Evolutionary conservation across 2,113 vertebrate species (phyloP).

Genomic region (Pygoscelis adeliae): DNA sequence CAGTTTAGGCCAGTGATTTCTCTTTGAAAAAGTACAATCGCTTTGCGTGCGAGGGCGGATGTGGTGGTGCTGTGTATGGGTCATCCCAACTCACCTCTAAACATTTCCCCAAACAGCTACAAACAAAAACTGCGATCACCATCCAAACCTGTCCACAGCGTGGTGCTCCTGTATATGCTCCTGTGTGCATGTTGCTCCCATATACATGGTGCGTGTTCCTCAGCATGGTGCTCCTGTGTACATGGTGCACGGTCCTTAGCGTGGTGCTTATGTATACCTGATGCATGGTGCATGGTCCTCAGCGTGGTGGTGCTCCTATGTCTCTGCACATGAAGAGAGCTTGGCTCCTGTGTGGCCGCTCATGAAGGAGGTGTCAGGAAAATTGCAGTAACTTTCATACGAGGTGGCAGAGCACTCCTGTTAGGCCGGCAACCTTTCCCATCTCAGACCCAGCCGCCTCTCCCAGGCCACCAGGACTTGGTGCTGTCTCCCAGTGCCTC

Average conservation of each 20-base stretch:
- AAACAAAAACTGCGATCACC: not conserved
- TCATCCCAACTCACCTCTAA: not conserved
- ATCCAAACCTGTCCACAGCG: rapidly evolving
- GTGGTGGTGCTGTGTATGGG: not conserved
- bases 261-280: not conserved
- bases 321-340: not conserved
- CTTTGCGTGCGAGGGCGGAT: rapidly evolving
- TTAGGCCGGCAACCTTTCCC: not conserved
- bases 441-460: not conserved
- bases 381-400: not conserved
- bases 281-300: not conserved
- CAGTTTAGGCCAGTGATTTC: not conserved
- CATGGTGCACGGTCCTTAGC: not conserved
- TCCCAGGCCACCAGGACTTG: not conserved
- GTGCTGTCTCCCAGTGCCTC: not conserved
- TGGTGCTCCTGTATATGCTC: not conserved
- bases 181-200: not conserved
- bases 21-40: not conserved
- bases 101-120: not conserved
- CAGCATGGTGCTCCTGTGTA: not conserved
- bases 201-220: too few species aligned
- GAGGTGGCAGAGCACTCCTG: not conserved
- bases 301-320: not conserved
- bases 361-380: not conserved
- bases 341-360: rapidly evolving